Evolutionary conservation across 2,888 invertebrate genomes (phyloP), one percentile per base, ranked within the genome.

Genomic region (Neria commutata): DNA sequence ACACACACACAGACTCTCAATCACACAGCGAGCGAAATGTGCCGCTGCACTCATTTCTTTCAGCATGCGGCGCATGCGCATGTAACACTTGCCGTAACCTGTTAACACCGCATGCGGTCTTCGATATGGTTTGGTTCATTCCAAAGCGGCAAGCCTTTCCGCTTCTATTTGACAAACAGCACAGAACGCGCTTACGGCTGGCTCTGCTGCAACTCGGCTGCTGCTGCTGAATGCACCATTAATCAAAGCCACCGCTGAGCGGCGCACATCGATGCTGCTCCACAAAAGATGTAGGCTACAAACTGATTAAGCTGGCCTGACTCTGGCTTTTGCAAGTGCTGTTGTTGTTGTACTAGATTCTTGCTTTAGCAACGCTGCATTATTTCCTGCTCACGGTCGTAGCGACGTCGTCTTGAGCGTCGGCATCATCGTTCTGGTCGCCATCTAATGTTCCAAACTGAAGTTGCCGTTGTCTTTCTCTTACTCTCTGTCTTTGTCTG

Each of bases 391-490:
- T 46, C 47, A 17, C 10, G 14, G 16, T 17, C 19, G 21, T n/a
- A 21, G 11, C 2, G 16, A 42, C 2, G 42, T 8, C 42, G 42
- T 3, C 42, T 4, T 2, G 3, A 21, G 2, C 48, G 24, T 48
- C 24, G 11, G 23, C 21, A 25, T 48, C 24, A 48, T 2, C 48
- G 26, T n/a, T n/a, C n/a, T n/a, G n/a, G n/a, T n/a, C n/a, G n/a
- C n/a, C n/a, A n/a, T n/a, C n/a, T n/a, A n/a, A n/a, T n/a, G n/a
- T n/a, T 49, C 25, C 29, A n/a, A 40, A 40, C n/a, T 6, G 42
- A 24, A 16, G 48, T 14, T 48, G 17, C 16, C 29, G 16, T 54
- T 57, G 34, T 53, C 55, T 54, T 52, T 24, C 23, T 51, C 49
- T 46, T 29, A 45, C 48, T 37, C n/a, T 11, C 23, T 17, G 6